Evolutionary conservation across 2,888 invertebrate genomes (phyloP), one percentile per base, ranked within the genome.

Genomic region (Emesis russula): DNA sequence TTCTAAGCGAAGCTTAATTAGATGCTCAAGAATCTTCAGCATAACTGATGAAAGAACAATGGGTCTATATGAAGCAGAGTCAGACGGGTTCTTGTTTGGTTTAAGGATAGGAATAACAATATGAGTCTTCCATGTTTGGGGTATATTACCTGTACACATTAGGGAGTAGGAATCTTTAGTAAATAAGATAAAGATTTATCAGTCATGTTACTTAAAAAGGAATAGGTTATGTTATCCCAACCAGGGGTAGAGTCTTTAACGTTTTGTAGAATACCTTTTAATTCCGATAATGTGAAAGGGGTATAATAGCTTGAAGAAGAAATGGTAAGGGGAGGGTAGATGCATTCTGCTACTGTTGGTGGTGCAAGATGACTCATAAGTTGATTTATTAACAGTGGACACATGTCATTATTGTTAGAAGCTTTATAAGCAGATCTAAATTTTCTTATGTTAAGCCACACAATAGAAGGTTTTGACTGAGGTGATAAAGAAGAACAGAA

Each of bases 211-310:
- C 15, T 13, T 18, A 75, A 38, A 76, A 91, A 80, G 13, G 85
- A 88, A 33, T 91, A 91, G 0, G 81, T 79, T 13, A 91, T 87
- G 36, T 85, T 82, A 81, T 91, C 91, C 11, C 41, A 44, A 6
- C 91, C 87, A 15, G 90, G 90, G 7, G 90, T 36, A 1, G 88
- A 85, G 25, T 89, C 87, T 7, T 31, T 41, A 4, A 91, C 75
- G 13, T 68, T 41, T 11, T 31, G 3, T 6, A 89, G 36, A 4
- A 58, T 85, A 18, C 18, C 18, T 18, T 31, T 7, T 0, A 91
- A 68, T 44, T 91, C 91, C 44, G 1, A 68, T 13, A 68, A 68
- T 1, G 68, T 33, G 33, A 68, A 68, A 5, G 68, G 68, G 13
- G 33, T 11, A 33, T 11, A 66, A 13, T 33, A 11, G 5, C 11